Evolutionary conservation across 2,113 vertebrate species (phyloP).

Genomic region (Alouatta palliata): DNA sequence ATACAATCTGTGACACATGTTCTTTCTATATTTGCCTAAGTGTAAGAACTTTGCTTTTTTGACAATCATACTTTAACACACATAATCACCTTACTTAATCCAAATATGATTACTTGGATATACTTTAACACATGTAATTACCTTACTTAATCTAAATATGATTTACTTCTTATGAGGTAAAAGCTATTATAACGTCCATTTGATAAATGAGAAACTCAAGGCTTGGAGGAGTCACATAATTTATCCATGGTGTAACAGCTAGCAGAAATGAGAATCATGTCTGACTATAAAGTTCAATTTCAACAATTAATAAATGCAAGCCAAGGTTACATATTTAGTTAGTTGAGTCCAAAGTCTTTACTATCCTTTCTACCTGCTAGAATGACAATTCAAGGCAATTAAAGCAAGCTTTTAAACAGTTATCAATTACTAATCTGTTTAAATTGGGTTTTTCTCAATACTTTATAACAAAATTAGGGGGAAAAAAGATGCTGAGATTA

Average conservation of each 20-base stretch:
- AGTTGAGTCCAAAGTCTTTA: neutral
- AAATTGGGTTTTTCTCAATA: neutral
- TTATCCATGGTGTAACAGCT: neutral
- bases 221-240: neutral
- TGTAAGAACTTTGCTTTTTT: neutral
- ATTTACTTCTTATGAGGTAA: neutral
- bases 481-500: neutral
- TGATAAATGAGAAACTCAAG: neutral
- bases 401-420: neutral
- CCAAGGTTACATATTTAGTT: neutral
- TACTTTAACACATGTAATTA: neutral
- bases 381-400: neutral
- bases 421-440: neutral
- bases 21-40: neutral
- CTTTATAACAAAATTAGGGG: neutral
- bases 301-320: constrained; percentile 10
- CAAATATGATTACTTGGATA: neutral
- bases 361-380: neutral
- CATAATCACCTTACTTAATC: neutral
- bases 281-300: neutral
- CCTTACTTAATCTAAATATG: neutral
- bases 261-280: neutral
- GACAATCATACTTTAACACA: neutral
- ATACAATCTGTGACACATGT: neutral
- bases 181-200: neutral